Evolutionary conservation across 2,797 vertebrate species (phyloP), one percentile per base, ranked within the genome.

Genomic region (Gymnothorax javanicus): DNA sequence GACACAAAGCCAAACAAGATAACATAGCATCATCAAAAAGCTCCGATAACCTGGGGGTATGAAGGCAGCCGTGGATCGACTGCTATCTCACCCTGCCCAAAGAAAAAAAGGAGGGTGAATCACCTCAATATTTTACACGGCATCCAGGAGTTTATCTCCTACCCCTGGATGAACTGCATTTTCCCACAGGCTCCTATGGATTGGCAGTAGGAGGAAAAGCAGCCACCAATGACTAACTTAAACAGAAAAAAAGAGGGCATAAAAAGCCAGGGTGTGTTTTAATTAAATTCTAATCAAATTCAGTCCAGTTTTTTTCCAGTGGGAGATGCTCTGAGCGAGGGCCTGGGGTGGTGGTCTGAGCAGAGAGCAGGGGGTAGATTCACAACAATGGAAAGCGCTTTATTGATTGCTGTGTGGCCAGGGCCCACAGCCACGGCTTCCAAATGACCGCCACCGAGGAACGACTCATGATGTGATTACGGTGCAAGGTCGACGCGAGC

Each of bases 21-120:
- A 67, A 75, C 73, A 75, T 9, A 75, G 73, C 73, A 75, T 75
- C 73, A 50, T 75, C 33, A 43, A 75, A 43, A 71, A 75, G 27
- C 73, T 50, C 12, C 12, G 73, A 75, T 33, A 75, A 75, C 73
- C 73, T 50, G 9, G 33, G 73, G 69, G 73, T 50, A 75, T 17
- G 27, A 50, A 75, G 73, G 27, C 73, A 50, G 27, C 73, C 33
- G 27, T 2, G 27, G 27, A 75, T 75, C 33, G 73, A 79, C 50
- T 54, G 43, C 15, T 56, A 79, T 79, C 43, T 79, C 50, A 23
- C 75, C 50, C 50, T 3, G 17, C 73, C 12, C 27, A 73, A 3
- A 73, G 27, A 17, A 79, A 54, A 52, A 56, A 43, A 54, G 27
- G 50, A 23, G 75, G 50, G 75, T 1, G 50, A 54, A 79, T 56